These are phyloP conservation scores for Noctua comes DNA, from an alignment of 2,888 invertebrate species.

Conservation along the genomic window DNA sequence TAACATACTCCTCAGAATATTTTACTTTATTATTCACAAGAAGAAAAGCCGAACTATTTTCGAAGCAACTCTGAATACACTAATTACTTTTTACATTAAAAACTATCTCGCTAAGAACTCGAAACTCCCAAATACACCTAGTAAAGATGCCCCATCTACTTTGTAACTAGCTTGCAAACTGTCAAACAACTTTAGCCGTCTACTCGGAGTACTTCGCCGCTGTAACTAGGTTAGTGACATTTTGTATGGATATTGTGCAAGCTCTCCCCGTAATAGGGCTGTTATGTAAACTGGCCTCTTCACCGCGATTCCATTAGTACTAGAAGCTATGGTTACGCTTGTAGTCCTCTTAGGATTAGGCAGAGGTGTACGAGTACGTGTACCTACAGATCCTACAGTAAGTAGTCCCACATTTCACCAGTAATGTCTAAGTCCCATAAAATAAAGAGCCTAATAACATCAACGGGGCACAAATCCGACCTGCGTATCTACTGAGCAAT, in stretches of 20 bases:
- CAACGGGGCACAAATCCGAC: background rate
- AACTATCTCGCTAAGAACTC: constrained; percentile 13
- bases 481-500: background rate
- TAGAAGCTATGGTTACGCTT: constrained; percentile 22
- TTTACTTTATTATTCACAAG: background rate
- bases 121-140: constrained; percentile 21
- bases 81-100: background rate
- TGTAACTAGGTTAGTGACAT: constrained; percentile 50
- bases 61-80: background rate
- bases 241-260: constrained; percentile 49
- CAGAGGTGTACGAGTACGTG: background rate
- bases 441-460: background rate
- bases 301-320: constrained; percentile 43
- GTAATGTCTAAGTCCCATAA: background rate
- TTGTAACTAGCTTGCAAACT: constrained; percentile 43
- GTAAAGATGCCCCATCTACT: constrained; percentile 27
- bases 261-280: constrained; percentile 42
- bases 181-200: constrained; percentile 33
- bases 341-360: background rate
- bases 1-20: background rate
- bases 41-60: background rate
- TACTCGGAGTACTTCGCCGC: constrained; percentile 6
- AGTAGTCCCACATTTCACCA: background rate
- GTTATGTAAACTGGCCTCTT: constrained; percentile 37
- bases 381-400: background rate